Percentiles rank a stretch among this genome's conserved stretches.
Conservation (phyloP, 2,888 invertebrate genomes). For the Cantharis lateralis region DNA sequence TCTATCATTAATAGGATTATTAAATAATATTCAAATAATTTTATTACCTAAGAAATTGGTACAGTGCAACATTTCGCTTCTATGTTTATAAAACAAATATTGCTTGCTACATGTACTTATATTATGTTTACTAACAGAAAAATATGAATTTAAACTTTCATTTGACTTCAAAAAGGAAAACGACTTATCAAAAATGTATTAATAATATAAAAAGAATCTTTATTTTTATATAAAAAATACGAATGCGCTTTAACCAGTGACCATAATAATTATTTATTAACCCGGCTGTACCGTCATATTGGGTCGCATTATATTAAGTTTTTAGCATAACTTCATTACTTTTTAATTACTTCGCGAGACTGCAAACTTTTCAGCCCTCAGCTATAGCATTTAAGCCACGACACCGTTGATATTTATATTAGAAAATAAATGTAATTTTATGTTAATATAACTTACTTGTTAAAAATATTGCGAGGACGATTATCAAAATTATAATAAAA, state of each 20-base stretch:
- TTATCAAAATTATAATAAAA: slow-evolving; percentile 32
- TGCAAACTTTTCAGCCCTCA: background rate
- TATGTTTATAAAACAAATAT: too few species aligned
- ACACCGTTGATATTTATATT: background rate
- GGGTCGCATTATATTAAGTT: background rate
- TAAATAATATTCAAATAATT: background rate
- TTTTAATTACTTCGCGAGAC: background rate
- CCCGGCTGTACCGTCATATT: background rate
- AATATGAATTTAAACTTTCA: background rate
- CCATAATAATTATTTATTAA: background rate
- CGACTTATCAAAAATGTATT: background rate
- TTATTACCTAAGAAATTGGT: background rate
- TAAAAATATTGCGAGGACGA: slow-evolving; percentile 36
- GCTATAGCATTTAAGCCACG: background rate
- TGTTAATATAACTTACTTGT: slow-evolving; percentile 35
- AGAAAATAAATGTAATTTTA: background rate
- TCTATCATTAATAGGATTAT: slow-evolving; percentile 1
- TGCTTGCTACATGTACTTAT: too few species aligned
- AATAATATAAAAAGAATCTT: background rate
- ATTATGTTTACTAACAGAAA: background rate
- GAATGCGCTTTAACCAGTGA: background rate
- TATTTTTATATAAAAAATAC: background rate
- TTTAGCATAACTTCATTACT: background rate
- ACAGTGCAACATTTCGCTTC: background rate
- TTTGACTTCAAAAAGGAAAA: background rate